Conservation (phyloP, 2,113 vertebrate species). For the Chlorocebus sabaeus region DNA sequence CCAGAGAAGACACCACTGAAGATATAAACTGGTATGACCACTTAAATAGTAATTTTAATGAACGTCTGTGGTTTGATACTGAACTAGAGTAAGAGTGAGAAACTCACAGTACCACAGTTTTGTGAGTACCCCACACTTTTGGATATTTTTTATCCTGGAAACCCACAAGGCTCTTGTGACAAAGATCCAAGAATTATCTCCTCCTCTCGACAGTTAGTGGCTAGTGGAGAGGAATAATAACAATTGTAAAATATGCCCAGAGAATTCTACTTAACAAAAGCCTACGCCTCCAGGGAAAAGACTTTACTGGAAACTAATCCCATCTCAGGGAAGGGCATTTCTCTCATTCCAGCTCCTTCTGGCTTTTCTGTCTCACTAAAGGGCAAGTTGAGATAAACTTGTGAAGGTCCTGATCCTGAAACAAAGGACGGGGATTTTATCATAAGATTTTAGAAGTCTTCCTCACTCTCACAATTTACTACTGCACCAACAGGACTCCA, state of each 20-base stretch:
- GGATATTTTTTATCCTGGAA: background rate
- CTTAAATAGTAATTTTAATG: background rate
- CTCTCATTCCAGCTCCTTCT: background rate
- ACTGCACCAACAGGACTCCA: background rate
- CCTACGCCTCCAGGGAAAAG: background rate
- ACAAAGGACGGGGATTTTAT: background rate
- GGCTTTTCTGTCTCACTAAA: background rate
- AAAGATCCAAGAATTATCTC: background rate
- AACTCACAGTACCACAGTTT: background rate
- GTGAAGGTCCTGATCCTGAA: background rate
- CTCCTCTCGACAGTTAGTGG: accelerated
- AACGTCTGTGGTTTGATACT: background rate
- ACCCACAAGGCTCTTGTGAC: background rate
- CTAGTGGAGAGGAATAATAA: background rate
- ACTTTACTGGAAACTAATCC: background rate
- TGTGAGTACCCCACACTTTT: background rate
- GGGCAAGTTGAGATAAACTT: background rate
- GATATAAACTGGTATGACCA: background rate
- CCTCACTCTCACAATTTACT: background rate
- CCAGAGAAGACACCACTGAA: background rate
- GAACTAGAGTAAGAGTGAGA: background rate
- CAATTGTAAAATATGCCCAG: background rate
- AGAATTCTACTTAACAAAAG: background rate
- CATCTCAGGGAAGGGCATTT: background rate
- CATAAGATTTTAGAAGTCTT: background rate